Percentiles rank a stretch among this genome's conserved stretches.
phyloP scores from a whole-genome alignment of 2,113 vertebrate species.

The Nesospiza acunhae region DNA sequence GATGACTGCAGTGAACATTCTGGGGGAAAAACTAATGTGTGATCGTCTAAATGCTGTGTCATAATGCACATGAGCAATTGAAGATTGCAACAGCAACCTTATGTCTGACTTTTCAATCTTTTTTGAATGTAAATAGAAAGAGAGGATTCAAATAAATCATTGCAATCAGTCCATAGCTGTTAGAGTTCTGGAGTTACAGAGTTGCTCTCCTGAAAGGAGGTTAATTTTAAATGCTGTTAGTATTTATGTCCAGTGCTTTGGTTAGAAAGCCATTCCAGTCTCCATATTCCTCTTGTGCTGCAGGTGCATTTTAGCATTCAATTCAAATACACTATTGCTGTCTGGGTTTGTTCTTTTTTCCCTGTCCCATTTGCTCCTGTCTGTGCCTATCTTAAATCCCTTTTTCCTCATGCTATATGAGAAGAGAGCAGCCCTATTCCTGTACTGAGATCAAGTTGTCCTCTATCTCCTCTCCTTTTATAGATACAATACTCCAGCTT shows the following conservation, averaged over 20 bases:
- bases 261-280: not conserved
- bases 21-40: not conserved
- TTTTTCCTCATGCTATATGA: not conserved
- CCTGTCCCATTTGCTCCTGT: not conserved
- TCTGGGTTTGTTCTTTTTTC: not conserved
- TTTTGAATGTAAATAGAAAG: not conserved
- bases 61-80: not conserved
- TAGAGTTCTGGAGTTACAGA: not conserved
- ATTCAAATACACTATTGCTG: not conserved
- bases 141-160: not conserved
- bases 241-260: not conserved
- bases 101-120: not conserved
- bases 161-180: not conserved
- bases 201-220: not conserved
- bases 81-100: not conserved
- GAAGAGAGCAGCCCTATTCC: not conserved
- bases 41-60: not conserved
- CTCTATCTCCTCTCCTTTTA: not conserved
- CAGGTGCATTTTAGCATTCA: not conserved
- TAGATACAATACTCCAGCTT: not conserved
- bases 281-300: not conserved
- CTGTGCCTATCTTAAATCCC: not conserved
- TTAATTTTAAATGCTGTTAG: not conserved
- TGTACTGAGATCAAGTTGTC: not conserved
- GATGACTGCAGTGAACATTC: not conserved